Evolutionary conservation across 2,888 invertebrate species (phyloP).

Genomic region (Horisme vitalbata): DNA sequence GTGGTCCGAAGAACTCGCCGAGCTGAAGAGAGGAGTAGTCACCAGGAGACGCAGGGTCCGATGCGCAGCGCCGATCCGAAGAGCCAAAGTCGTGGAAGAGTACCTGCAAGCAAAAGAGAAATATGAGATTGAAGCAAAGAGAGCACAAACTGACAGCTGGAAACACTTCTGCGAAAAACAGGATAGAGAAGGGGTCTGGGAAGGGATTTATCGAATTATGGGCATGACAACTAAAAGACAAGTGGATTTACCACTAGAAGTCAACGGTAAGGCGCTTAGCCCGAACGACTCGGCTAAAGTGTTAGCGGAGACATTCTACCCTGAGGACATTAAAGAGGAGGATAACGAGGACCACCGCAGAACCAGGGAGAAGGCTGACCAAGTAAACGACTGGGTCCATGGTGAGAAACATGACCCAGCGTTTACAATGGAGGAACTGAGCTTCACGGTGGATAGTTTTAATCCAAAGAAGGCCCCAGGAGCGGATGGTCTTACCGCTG

Average conservation of each 20-base stretch:
- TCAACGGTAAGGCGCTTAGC: neutral
- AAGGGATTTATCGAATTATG: conserved; percentile 18
- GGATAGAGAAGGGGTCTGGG: conserved; percentile 19
- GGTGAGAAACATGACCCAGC: too few species aligned
- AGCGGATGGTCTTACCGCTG: conserved; percentile 10
- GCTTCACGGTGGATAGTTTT: neutral
- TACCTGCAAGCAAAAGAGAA: conserved; percentile 12
- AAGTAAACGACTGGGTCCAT: too few species aligned
- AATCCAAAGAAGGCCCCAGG: conserved; percentile 19
- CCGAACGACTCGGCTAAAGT: neutral
- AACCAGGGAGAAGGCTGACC: too few species aligned
- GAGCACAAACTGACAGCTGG: conserved; percentile 28
- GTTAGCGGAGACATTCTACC: conserved; percentile 9
- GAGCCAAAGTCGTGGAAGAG: neutral
- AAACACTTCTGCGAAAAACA: conserved; percentile 25
- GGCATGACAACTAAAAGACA: conserved; percentile 3
- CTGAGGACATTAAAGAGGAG: neutral
- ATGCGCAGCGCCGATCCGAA: conserved; percentile 3
- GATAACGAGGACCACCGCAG: conserved; percentile 1
- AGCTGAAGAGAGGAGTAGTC: neutral
- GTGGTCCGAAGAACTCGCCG: conserved; percentile 7
- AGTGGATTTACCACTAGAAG: neutral
- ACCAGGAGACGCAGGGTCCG: conserved; percentile 4
- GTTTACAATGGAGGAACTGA: neutral
- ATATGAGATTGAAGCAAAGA: conserved; percentile 4